Evolutionary conservation across 2,113 vertebrate species (phyloP).

Genomic region (Pseudopipra pipra): DNA sequence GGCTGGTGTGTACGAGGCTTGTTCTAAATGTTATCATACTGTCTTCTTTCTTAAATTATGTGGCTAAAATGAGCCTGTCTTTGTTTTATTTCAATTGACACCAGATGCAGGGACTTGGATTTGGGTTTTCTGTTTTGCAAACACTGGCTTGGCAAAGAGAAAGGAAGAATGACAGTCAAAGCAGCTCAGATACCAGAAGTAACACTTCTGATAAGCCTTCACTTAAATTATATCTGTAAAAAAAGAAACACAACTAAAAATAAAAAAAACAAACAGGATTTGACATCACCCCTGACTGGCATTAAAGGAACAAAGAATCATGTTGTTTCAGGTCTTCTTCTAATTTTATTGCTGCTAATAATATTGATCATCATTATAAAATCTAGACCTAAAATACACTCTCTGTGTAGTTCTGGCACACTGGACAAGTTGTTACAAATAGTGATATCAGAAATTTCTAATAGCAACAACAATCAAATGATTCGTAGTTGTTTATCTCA

Average conservation of each 20-base stretch:
- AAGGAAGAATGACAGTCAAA: not conserved
- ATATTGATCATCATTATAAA: not conserved
- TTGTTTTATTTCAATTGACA: conserved; percentile 71
- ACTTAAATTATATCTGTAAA: not conserved
- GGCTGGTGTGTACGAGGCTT: conserved; percentile 57
- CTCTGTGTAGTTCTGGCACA: not conserved
- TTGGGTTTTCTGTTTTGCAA: conserved; percentile 51
- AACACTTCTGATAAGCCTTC: not conserved
- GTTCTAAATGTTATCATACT: conserved; percentile 64
- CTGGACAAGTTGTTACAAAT: not conserved
- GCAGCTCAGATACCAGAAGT: not conserved
- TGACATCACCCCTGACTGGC: not conserved
- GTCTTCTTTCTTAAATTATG: conserved; percentile 73
- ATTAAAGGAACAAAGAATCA: not conserved
- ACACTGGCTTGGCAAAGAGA: conserved; percentile 18
- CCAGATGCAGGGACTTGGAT: conserved; percentile 57
- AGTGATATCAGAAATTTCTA: not conserved
- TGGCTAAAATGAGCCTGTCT: conserved; percentile 66
- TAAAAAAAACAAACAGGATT: not conserved
- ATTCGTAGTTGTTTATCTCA: not conserved
- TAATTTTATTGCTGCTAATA: not conserved
- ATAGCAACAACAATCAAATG: not conserved
- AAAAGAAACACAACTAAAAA: not conserved
- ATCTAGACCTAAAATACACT: not conserved
- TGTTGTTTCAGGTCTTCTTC: accelerated